Conservation (phyloP, 2,888 invertebrate genomes). For the Pediacus dermestoides region DNA sequence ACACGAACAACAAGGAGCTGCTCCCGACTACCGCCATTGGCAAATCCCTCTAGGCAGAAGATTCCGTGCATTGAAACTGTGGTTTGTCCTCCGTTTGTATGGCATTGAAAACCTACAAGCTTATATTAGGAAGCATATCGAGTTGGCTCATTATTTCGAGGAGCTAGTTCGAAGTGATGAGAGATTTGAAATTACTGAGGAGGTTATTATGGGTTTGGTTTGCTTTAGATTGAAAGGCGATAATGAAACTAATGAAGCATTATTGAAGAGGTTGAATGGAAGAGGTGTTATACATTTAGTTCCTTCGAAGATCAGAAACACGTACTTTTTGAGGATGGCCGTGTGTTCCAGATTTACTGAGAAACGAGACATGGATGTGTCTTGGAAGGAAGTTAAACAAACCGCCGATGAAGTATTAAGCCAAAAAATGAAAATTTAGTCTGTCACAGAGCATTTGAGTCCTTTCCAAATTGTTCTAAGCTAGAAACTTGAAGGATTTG, state of each 20-base stretch:
- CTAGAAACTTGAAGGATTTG: constrained; percentile 1
- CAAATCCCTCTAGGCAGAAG: constrained; percentile 92
- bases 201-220: constrained; percentile 91
- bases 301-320: constrained; percentile 80
- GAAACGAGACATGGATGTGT: constrained; percentile 74
- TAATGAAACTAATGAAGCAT: constrained; percentile 77
- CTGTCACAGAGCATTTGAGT: too few relatives aligned
- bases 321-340: constrained; percentile 84
- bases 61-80: constrained; percentile 88
- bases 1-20: constrained; percentile 86
- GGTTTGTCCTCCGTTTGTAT: constrained; percentile 91
- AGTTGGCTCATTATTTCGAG: constrained; percentile 85
- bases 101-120: constrained; percentile 85
- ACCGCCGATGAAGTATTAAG: constrained; percentile 66
- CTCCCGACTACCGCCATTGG: constrained; percentile 96
- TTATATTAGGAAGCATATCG: constrained; percentile 80
- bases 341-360: constrained; percentile 84
- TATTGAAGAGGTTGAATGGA: constrained; percentile 82
- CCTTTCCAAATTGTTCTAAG: constrained; percentile 14
- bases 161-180: constrained; percentile 69
- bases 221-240: constrained; percentile 90
- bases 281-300: constrained; percentile 90
- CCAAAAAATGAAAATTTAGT: constrained; percentile 31
- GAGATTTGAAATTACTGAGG: constrained; percentile 84
- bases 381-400: constrained; percentile 82